phyloP scores from a whole-genome alignment of 2,888 invertebrate species.

The Coremacera marginata region DNA sequence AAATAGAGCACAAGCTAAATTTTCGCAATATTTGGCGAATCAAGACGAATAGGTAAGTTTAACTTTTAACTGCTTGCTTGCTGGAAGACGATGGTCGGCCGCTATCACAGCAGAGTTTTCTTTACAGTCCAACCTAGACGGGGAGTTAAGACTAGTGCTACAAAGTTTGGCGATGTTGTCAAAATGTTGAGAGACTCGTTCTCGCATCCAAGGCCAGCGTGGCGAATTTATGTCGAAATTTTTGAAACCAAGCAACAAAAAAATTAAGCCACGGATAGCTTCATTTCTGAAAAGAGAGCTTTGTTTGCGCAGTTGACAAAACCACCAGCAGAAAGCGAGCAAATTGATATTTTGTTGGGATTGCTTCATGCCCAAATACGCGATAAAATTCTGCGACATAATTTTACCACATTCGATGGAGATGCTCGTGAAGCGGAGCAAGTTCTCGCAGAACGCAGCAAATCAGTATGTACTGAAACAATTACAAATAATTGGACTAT shows the following conservation, averaged over 20 bases:
- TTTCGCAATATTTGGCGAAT: too few relatives aligned
- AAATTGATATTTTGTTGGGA: slow-evolving; percentile 24
- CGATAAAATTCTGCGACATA: slow-evolving; percentile 15
- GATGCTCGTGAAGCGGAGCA: background rate
- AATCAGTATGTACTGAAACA: background rate
- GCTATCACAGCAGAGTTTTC: too few relatives aligned
- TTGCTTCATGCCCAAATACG: slow-evolving; percentile 32
- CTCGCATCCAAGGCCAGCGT: background rate
- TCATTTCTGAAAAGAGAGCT: background rate
- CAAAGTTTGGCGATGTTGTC: slow-evolving; percentile 3
- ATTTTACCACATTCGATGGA: background rate
- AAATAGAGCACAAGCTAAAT: too few relatives aligned
- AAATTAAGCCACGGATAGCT: slow-evolving; percentile 27
- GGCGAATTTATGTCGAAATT: slow-evolving; percentile 24
- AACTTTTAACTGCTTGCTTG: too few relatives aligned
- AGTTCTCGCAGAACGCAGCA: background rate
- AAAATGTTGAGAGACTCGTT: too few relatives aligned
- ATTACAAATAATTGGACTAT: too few relatives aligned
- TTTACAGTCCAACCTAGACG: too few relatives aligned
- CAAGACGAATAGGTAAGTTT: too few relatives aligned
- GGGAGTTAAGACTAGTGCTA: slow-evolving; percentile 33
- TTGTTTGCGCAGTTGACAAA: slow-evolving; percentile 18
- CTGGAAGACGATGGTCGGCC: too few relatives aligned
- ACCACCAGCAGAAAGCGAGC: slow-evolving; percentile 4
- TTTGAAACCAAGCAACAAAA: slow-evolving; percentile 20